A percentile compares a stretch with the other conserved stretches of the same genome.
Conservation (phyloP, 2,113 vertebrate species). For the Leucopternis melanops region DNA sequence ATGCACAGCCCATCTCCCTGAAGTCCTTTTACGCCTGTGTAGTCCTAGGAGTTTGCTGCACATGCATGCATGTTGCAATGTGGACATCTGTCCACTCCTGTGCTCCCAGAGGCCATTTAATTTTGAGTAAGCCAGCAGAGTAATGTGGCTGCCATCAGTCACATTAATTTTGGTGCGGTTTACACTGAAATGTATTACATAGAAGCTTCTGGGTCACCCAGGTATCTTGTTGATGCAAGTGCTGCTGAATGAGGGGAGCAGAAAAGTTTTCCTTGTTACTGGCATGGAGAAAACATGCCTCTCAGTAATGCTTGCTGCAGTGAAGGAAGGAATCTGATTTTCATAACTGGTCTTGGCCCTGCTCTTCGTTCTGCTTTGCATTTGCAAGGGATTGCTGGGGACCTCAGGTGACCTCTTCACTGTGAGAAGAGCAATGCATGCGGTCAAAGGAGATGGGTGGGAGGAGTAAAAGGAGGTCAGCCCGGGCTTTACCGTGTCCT, state of each 20-base stretch:
- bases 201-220: not conserved
- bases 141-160: not conserved
- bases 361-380: not conserved
- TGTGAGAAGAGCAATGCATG: not conserved
- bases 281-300: not conserved
- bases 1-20: not conserved
- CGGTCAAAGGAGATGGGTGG: not conserved
- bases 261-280: not conserved
- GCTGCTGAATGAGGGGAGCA: not conserved
- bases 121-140: not conserved
- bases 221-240: not conserved
- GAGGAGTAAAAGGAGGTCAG: not conserved
- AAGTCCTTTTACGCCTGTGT: not conserved
- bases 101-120: not conserved
- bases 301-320: not conserved
- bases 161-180: not conserved
- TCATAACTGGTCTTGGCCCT: not conserved
- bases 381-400: not conserved
- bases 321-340: not conserved
- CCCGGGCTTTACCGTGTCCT: not conserved
- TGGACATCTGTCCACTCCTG: not conserved
- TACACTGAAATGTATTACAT: not conserved
- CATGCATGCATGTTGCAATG: accelerated
- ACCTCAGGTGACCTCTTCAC: not conserved
- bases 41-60: not conserved